A percentile compares a stretch with the other conserved stretches of the same genome.
phyloP scores from a whole-genome alignment of 2,888 invertebrate species.

The Cantharis flavilabris region DNA sequence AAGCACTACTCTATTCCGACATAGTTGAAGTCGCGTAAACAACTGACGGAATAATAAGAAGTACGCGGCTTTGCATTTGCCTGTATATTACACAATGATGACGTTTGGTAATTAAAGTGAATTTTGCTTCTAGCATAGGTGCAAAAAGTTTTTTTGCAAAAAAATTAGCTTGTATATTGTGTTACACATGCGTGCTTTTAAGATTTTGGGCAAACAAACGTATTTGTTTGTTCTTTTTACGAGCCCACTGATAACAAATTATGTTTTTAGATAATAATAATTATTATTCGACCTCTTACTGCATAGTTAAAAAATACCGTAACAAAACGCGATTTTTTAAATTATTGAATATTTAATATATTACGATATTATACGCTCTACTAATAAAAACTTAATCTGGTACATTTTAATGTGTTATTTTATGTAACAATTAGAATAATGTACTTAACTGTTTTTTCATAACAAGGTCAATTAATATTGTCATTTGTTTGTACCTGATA shows the following conservation, averaged over 20 bases:
- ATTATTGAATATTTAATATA: not conserved
- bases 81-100: conserved; percentile 36
- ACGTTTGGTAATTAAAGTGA: conserved; percentile 30
- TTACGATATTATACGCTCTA: not conserved
- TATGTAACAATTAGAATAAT: not conserved
- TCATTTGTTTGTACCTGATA: not conserved
- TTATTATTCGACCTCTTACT: not conserved
- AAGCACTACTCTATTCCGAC: conserved; percentile 11
- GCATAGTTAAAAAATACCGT: not conserved
- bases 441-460: not conserved
- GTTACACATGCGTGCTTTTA: conserved; percentile 8
- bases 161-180: not conserved
- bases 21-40: conserved; percentile 19
- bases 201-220: not conserved
- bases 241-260: not conserved
- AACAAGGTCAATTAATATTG: not conserved
- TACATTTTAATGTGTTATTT: not conserved
- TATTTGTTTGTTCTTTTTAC: not conserved
- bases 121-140: not conserved
- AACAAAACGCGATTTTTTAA: not conserved
- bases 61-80: conserved; percentile 21
- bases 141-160: not conserved
- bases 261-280: not conserved
- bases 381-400: conserved; percentile 10
- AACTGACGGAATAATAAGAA: conserved; percentile 31